Base-by-base conservation (phyloP, 1,140 invertebrate species). In the Eubasilissa regina region DNA sequence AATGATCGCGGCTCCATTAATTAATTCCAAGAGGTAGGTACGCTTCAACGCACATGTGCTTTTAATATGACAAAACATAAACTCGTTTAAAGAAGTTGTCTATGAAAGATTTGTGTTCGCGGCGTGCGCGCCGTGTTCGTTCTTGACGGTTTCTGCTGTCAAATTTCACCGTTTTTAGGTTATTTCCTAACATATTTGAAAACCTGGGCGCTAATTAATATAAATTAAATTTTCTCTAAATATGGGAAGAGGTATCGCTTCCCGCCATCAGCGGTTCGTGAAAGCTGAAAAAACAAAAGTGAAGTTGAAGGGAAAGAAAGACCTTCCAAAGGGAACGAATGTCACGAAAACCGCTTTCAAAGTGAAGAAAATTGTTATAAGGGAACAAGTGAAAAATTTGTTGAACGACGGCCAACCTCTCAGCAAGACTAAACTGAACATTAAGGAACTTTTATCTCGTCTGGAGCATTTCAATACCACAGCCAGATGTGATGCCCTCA, bases 261-360 rank as follows among this genome's bases (percentile, higher is more conserved):
- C 89, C 15, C 84, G 88, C 78, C 92, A 93, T 84, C 91, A 93
- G 79, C 95, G 94, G 82, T 91, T 93, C 82, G 83, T 94, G 4
- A 94, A 93, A 85, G 91, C 93, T 4, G 94, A 96, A 86, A 95
- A 94, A 83, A 89, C 93, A 0, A 96, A 95, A 90, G 92, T 94
- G 0, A 95, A 95, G 85, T 85, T 96, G 45, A 95, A 95, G 87
- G 93, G 94, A 10, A 91, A 93, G 56, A 97, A 97, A 91, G 91
- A 74, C 56, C 44, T 74, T 3, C 70, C 48, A 17, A 74, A 74
- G 56, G 93, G 94, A 12, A 91, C 93, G 56, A 98, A 97, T 91
- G 91, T 95, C 3, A 97, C 96, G 0, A 93, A 97, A 85, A 94
- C 95, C 0, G 92, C 93, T 83, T 97, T 97, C 84, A 97, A 97